Evolutionary conservation across 1,140 invertebrate species (phyloP).

Genomic region (Leptopilina clavipes): DNA sequence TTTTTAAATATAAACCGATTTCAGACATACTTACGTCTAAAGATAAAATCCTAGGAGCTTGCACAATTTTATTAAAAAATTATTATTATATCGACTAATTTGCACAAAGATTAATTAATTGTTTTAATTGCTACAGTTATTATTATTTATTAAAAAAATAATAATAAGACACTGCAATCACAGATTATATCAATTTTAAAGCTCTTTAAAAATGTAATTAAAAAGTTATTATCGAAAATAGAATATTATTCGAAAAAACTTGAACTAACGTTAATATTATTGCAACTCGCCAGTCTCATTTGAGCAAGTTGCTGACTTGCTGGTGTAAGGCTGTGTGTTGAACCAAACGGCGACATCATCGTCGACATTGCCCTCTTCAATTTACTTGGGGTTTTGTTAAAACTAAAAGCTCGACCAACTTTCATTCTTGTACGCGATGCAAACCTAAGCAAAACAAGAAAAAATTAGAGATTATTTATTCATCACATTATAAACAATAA

Average conservation of each 20-base stretch:
- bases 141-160: no score
- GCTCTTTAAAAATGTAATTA: no score
- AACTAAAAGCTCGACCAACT: conserved; percentile 93
- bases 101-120: no score
- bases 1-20: not conserved
- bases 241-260: conserved; percentile 36
- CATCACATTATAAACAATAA: not conserved
- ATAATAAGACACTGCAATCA: no score
- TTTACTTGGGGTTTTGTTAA: conserved; percentile 95
- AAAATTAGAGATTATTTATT: conserved; percentile 39
- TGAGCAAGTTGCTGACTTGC: conserved; percentile 83
- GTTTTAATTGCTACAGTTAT: no score
- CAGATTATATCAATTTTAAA: not conserved
- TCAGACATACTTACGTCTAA: not conserved
- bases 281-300: conserved; percentile 88
- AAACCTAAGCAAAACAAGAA: conserved; percentile 77
- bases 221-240: no score
- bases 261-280: conserved; percentile 86
- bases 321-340: conserved; percentile 84
- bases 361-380: conserved; percentile 94
- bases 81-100: not conserved
- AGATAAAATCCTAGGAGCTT: conserved; percentile 17
- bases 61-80: not conserved
- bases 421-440: conserved; percentile 89
- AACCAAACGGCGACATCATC: conserved; percentile 94